Base-by-base conservation (phyloP, 2,797 vertebrate species). In the Sitta carolinensis region DNA sequence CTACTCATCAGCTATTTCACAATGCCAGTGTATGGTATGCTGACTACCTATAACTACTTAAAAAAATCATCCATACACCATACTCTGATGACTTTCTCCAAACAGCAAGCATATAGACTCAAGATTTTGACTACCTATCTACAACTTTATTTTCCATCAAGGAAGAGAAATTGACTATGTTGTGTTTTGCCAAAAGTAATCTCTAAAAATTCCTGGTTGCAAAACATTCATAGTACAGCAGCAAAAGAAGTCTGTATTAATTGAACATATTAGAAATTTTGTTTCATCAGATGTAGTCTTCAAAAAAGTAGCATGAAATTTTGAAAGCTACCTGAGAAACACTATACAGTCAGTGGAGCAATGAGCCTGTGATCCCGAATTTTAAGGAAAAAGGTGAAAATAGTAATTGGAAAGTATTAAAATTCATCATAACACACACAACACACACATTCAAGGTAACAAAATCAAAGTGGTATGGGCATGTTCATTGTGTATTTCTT, bases 1-100 rank as follows among this genome's bases (percentile, higher is more conserved):
- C 19, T 42, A 59, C 11, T 59, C 36, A 64, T 0, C 14, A 51
- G 9, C 21, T 72, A 45, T 32, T 92, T 74, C 17, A 52, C 22
- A 85, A 62, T 22, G 20, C 29, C 57, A 25, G 8, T 36, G 26
- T 26, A 55, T 1, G 0, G 2, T 10, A 61, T 2, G 3, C 11
- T 58, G 40, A 36, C 2, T 9, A 78, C 17, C 52, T 42, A 36
- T 18, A 70, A 42, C 38, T 57, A 50, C 26, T 67, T 40, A 45
- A 81, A 85, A 79, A 61, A 80, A 16, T 2, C 2, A 9, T 3
- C 0, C 5, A 42, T 10, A 50, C 6, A 32, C 32, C 43, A 32
- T 5, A 73, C 4, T 36, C 16, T 36, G 4, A 55, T 36, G 8
- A 63, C 16, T 21, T 72, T 62, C 23, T 66, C 59, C n/a, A 66